A percentile compares a stretch with the other conserved stretches of the same genome.
Conservation (phyloP, 2,888 invertebrate genomes). For the Eupithecia vulgata region DNA sequence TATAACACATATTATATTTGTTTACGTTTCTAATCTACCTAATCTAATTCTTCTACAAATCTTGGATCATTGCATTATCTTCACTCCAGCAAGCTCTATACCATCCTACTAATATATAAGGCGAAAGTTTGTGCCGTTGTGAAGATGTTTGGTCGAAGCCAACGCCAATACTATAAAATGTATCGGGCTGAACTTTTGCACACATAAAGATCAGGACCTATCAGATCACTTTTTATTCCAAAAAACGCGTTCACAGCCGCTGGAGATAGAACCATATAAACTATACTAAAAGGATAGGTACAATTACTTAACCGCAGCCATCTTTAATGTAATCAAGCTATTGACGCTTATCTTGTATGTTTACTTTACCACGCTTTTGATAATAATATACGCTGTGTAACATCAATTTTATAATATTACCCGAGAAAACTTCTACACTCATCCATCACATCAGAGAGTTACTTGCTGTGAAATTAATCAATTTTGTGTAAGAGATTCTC, state of each 20-base stretch:
- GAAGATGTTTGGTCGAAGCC: no score
- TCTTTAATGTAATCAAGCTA: slow-evolving; percentile 66
- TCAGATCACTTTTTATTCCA: no score
- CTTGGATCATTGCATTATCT: neutral
- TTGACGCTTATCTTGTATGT: slow-evolving; percentile 67
- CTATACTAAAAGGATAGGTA: neutral
- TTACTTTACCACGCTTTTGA: slow-evolving; percentile 59
- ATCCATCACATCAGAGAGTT: slow-evolving; percentile 30
- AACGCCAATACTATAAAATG: no score
- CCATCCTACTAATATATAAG: neutral
- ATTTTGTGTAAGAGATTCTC: neutral
- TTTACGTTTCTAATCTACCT: neutral
- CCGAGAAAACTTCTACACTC: slow-evolving; percentile 34
- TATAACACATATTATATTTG: neutral
- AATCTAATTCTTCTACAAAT: neutral
- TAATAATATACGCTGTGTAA: slow-evolving; percentile 44
- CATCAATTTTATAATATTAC: slow-evolving; percentile 4
- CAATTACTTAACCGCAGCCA: slow-evolving; percentile 49
- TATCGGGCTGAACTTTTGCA: no score
- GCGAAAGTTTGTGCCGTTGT: no score
- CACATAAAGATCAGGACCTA: no score
- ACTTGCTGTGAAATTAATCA: slow-evolving; percentile 27
- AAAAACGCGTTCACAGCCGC: no score
- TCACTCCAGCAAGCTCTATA: neutral
- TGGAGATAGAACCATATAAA: no score